Conservation (phyloP, 2,888 invertebrate species). For the Lobophora halterata region DNA sequence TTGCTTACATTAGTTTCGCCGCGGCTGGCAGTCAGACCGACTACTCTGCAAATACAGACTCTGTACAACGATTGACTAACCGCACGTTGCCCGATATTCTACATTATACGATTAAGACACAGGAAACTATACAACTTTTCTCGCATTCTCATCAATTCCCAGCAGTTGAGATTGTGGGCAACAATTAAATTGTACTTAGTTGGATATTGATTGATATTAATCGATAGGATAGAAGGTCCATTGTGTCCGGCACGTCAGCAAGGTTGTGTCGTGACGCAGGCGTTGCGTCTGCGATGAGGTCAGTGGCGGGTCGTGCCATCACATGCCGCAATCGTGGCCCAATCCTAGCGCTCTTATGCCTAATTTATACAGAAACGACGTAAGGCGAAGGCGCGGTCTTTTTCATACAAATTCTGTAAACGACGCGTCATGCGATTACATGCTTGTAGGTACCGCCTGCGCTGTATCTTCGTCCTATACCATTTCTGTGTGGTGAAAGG, state of each 20-base stretch:
- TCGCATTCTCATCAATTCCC: conserved; percentile 23
- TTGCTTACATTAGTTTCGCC: conserved; percentile 67
- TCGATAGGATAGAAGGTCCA: conserved; percentile 39
- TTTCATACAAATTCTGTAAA: too few species aligned
- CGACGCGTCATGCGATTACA: too few species aligned
- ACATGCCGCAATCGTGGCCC: conserved; percentile 28
- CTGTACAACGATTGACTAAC: conserved; percentile 64
- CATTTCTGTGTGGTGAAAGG: too few species aligned
- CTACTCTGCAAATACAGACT: conserved; percentile 71
- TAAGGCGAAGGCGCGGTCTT: too few species aligned
- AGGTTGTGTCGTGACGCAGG: conserved; percentile 38
- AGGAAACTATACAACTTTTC: conserved; percentile 30
- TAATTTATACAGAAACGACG: too few species aligned
- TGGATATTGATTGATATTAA: conserved; percentile 37
- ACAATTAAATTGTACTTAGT: conserved; percentile 21
- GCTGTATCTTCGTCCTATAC: too few species aligned
- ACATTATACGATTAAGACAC: conserved; percentile 37
- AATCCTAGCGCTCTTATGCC: too few species aligned
- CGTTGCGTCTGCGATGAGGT: conserved; percentile 49
- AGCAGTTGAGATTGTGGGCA: conserved; percentile 4
- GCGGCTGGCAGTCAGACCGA: conserved; percentile 49
- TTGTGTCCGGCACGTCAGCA: conserved; percentile 40
- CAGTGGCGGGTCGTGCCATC: conserved; percentile 48
- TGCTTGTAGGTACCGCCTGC: too few species aligned
- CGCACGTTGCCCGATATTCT: conserved; percentile 64